Conservation (phyloP, 2,797 vertebrate species). For the Emys orbicularis region DNA sequence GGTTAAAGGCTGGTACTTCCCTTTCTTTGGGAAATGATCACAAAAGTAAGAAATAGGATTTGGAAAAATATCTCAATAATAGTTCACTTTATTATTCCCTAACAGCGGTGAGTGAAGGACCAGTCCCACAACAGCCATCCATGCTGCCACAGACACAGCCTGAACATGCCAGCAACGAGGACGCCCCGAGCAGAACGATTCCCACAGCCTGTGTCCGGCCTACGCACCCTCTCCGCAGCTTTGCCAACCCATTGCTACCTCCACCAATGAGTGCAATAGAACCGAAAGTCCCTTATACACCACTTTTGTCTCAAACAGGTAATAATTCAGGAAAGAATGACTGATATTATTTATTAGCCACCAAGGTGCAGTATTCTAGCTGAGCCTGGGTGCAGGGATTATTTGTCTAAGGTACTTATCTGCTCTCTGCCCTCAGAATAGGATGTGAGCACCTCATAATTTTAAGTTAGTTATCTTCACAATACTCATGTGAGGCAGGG, state of each 20-base stretch:
- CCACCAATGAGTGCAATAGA: constrained; percentile 93
- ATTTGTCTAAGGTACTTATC: not conserved
- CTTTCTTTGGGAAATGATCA: not conserved
- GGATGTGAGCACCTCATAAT: not conserved
- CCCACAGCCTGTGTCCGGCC: constrained; percentile 94
- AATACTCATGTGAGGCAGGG: not conserved
- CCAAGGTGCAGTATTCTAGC: not conserved
- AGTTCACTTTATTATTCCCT: not conserved
- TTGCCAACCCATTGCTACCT: constrained; percentile 92
- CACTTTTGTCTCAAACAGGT: constrained; percentile 91
- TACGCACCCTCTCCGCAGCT: constrained; percentile 92
- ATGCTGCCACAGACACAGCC: constrained; percentile 81
- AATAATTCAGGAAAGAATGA: not conserved
- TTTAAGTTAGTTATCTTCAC: not conserved
- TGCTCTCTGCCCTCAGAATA: not conserved
- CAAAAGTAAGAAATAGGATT: not conserved
- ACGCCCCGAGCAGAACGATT: constrained; percentile 87
- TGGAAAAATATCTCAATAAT: not conserved
- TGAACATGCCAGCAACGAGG: constrained; percentile 84
- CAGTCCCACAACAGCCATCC: constrained; percentile 81
- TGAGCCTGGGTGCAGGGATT: not conserved
- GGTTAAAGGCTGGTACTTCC: not conserved
- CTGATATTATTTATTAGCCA: rapidly evolving
- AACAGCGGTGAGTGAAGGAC: constrained; percentile 81
- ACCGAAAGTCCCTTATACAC: constrained; percentile 91